Base-by-base conservation (phyloP, 1,140 invertebrate genomes). In the Gryllus bimaculatus region DNA sequence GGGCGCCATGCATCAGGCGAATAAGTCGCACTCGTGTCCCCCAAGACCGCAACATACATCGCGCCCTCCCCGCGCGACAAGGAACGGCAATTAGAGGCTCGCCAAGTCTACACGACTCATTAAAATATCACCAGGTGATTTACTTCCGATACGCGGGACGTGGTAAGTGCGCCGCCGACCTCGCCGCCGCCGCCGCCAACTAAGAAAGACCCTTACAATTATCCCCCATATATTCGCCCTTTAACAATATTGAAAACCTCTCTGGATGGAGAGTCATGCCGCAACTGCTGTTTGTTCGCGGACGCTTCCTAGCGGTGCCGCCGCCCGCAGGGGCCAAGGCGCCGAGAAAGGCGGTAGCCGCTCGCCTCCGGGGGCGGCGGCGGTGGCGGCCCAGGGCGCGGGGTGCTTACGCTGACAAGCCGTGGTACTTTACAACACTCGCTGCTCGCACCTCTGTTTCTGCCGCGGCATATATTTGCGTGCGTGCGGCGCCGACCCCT, bases 11-110 rank as follows among this genome's bases (percentile, higher is more conserved):
- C 18, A 66, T 66, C 54, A 66, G 54, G 10, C 10, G 54, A 66
- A 66, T 66, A 66, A 66, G 54, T 66, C 54, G 54, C 54, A 18
- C 54, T 10, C 54, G 54, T 66, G 54, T 66, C 54, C 54, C 54
- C 54, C 10, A 18, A 66, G 54, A 66, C 54, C 54, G 54, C 54
- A 66, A 66, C 54, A 66, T 66, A 66, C 54, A 66, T 66, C 54
- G 54, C 54, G 54, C 54, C 54, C 54, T 66, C 54, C 54, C 54
- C 18, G 10, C 54, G 54, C 54, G 54, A 66, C 54, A 66, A 66
- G 54, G 54, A 66, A 66, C 54, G 54, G 54, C 54, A 66, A 66
- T 66, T 66, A 66, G 54, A 66, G 54, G 54, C 54, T 66, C 54
- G 18, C 54, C 54, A 66, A 66, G 10, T 66, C 54, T 66, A 66